Base-by-base conservation (phyloP, 2,113 vertebrate species). In the Mastomys coucha region DNA sequence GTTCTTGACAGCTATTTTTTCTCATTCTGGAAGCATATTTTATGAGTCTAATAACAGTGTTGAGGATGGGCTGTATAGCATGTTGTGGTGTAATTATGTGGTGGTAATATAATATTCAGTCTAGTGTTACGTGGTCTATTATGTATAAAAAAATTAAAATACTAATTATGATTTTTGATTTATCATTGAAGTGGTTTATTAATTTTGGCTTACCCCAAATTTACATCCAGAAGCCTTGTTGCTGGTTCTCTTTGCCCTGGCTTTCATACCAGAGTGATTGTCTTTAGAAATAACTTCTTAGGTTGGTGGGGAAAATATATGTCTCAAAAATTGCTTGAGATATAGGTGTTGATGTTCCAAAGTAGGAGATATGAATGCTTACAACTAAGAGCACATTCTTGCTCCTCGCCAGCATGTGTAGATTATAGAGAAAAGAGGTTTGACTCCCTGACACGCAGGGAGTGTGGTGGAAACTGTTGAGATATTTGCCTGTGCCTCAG, bases 1-100 rank as follows among this genome's bases (percentile, higher is more conserved):
- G 93, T 91, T 97, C 96, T 97, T 96, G 97, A 98, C 95, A 95
- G 97, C 96, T 93, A 80, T 97, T 96, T 96, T 94, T 95, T 91
- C 94, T 96, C 73, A 31, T 96, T 97, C 91, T 96, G 89, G 95
- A 97, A 95, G 98, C 92, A 92, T 92, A 94, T 93, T 98, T 98
- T 95, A 97, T 94, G 97, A 95, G 96, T 96, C 93, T 97, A 93
- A 82, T 96, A 97, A 89, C 94, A 76, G 97, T 24, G 88, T 86
- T 97, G 92, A 94, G 96, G 96, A 42, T 85, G 92, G 95, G 33
- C 94, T 77, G 81, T 70, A 96, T 96, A 80, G 82, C 93, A 36
- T 88, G 91, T 93, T 94, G 94, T 58, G 94, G 53, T 92, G 91
- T 95, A 91, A 97, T 97, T 93, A 91, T 76, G 42, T 85, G 94